Conservation (phyloP, 2,888 invertebrate genomes). For the Eupeodes latifasciatus region DNA sequence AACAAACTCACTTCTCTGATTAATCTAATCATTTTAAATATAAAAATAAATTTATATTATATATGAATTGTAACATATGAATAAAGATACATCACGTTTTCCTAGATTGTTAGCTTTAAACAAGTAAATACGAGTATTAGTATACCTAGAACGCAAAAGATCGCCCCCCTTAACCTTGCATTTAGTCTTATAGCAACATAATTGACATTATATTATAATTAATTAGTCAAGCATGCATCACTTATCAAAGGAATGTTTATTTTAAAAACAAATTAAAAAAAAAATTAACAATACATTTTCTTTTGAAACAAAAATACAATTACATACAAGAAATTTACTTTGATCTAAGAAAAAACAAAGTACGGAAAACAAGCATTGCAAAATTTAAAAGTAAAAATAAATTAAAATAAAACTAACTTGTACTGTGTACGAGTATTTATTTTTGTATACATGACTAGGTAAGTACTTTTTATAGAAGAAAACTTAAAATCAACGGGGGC, state of each 20-base stretch:
- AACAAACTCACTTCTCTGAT: not conserved
- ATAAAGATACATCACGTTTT: no score
- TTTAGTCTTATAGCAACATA: not conserved
- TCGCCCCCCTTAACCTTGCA: no score
- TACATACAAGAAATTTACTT: conserved; percentile 5
- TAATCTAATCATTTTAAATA: conserved; percentile 8
- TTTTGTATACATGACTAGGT: not conserved
- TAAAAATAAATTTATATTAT: not conserved
- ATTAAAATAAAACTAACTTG: not conserved
- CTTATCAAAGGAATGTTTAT: not conserved
- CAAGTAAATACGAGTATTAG: no score
- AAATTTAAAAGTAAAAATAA: not conserved
- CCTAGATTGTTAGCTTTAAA: no score
- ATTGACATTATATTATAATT: not conserved
- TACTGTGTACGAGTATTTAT: conserved; percentile 16
- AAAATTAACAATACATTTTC: not conserved
- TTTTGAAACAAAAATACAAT: conserved; percentile 8
- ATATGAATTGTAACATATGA: no score
- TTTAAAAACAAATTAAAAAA: not conserved
- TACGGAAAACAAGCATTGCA: not conserved
- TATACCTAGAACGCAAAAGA: not conserved
- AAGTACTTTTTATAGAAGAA: not conserved
- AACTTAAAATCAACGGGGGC: not conserved
- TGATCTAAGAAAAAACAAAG: not conserved
- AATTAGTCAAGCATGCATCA: not conserved